These are phyloP conservation scores for Liodrosophila aerea DNA, from an alignment of 2,888 invertebrate species.

Conservation along the genomic window DNA sequence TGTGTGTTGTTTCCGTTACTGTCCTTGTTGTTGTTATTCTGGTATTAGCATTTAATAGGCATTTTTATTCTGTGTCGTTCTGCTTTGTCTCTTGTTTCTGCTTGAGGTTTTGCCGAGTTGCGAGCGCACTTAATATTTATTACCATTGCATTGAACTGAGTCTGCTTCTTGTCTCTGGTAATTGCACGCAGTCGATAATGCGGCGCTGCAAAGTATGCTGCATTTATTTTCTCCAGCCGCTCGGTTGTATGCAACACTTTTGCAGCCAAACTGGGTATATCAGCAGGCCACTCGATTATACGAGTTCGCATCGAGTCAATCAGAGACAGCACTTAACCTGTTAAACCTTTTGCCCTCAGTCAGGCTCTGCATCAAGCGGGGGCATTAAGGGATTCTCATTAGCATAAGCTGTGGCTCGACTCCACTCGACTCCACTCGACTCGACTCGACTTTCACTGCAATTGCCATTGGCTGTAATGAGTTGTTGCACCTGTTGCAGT, in stretches of 20 bases:
- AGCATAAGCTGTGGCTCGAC: conserved; percentile 21
- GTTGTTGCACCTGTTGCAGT: not conserved
- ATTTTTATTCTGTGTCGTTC: no score
- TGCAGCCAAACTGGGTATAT: no score
- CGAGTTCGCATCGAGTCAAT: no score
- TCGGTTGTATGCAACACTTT: no score
- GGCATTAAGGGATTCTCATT: conserved; percentile 19
- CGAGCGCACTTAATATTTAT: conserved; percentile 8
- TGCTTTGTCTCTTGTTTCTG: no score
- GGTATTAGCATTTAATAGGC: conserved; percentile 16
- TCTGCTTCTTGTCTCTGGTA: no score
- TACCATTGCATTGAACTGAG: not conserved
- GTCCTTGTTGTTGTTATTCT: conserved; percentile 16
- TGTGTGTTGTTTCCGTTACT: conserved; percentile 2
- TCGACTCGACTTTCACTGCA: conserved; percentile 17
- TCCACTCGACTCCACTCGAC: no score
- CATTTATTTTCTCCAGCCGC: no score
- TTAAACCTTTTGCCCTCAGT: not conserved
- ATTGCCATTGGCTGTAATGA: not conserved
- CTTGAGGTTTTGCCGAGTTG: no score
- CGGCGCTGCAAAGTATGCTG: not conserved
- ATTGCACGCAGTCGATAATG: not conserved
- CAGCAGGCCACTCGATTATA: no score
- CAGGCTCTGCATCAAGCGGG: not conserved
- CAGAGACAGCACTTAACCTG: no score